These are phyloP conservation scores for Aplysina aerophoba DNA, from an alignment of 37 sponge, comb jelly and placozoan species.

Conservation along the genomic window DNA sequence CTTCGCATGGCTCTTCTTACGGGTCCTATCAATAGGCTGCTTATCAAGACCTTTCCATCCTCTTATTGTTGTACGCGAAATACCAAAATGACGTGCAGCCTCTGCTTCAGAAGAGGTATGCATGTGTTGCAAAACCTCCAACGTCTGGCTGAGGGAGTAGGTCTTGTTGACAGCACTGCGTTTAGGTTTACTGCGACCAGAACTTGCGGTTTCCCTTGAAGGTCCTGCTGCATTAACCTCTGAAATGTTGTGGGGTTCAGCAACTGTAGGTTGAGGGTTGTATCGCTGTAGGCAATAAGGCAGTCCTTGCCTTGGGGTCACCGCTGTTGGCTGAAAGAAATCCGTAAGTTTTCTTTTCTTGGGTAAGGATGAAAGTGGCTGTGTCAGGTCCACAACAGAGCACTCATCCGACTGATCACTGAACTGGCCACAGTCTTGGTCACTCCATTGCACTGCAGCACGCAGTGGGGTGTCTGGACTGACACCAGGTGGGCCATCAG, in stretches of 20 bases:
- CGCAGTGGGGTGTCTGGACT: neutral
- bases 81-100: slow-evolving; percentile 6
- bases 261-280: neutral
- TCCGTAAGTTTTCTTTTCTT: neutral
- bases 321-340: neutral
- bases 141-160: neutral
- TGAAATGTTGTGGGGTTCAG: neutral
- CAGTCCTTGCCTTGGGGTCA: neutral
- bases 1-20: neutral
- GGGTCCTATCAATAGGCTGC: neutral
- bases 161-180: neutral
- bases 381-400: neutral
- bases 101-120: neutral
- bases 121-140: too few relatives aligned
- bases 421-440: neutral
- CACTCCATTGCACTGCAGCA: neutral
- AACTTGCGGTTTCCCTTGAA: neutral
- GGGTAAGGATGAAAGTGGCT: neutral
- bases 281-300: neutral
- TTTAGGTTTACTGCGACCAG: neutral
- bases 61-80: neutral
- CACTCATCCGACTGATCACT: neutral
- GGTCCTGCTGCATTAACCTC: neutral
- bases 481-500: neutral
- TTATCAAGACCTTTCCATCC: slow-evolving; percentile 12